phyloP scores from a whole-genome alignment of 2,888 invertebrate genomes.

The Theodoxus fluviatilis region DNA sequence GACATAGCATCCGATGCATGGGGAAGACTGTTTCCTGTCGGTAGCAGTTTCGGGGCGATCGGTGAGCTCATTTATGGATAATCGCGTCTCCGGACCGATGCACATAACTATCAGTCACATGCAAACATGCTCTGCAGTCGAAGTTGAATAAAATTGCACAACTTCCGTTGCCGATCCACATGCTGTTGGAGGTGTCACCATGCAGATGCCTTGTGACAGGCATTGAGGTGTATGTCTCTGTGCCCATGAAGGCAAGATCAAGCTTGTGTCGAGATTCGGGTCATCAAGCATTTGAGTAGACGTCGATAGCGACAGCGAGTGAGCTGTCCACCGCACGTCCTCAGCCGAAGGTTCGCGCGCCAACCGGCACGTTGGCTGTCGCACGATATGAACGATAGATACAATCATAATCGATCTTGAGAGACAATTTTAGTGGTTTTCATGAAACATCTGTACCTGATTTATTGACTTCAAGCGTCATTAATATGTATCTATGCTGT shows the following conservation, averaged over 20 bases:
- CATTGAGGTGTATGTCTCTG: neutral
- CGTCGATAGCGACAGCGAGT: neutral
- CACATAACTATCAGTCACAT: neutral
- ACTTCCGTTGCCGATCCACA: too few relatives aligned
- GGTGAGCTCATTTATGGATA: conserved; percentile 38
- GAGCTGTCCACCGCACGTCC: neutral
- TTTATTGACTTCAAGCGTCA: too few relatives aligned
- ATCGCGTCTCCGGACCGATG: neutral
- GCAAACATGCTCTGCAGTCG: too few relatives aligned
- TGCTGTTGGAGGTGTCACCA: too few relatives aligned
- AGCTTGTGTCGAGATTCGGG: neutral
- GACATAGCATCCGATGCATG: conserved; percentile 41
- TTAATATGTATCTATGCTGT: too few relatives aligned
- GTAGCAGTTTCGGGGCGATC: conserved; percentile 52
- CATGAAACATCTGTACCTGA: too few relatives aligned
- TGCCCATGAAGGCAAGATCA: neutral
- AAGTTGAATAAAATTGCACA: too few relatives aligned
- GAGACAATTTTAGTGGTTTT: neutral
- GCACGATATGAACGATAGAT: neutral
- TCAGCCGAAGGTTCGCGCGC: neutral
- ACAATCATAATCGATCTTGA: neutral
- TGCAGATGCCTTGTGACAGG: too few relatives aligned
- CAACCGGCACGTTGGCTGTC: neutral
- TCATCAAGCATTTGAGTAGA: neutral
- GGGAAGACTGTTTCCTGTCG: conserved; percentile 60